phyloP scores from a whole-genome alignment of 2,888 invertebrate genomes.

The Eumerus sabulonum region DNA sequence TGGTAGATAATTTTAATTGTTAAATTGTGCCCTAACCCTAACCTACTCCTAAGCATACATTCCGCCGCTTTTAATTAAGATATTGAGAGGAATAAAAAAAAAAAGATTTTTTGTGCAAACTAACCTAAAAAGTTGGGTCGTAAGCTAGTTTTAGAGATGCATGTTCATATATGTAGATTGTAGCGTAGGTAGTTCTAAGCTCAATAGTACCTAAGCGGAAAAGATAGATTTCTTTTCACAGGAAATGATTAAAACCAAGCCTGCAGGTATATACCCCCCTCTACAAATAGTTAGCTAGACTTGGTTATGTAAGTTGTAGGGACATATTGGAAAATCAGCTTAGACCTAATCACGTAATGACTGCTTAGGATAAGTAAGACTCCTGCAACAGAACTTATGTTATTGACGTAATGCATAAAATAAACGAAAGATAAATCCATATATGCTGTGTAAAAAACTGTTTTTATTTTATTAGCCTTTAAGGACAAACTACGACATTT shows the following conservation, averaged over 20 bases:
- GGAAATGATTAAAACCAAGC: neutral
- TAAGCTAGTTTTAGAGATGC: slow-evolving; percentile 23
- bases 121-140: slow-evolving; percentile 29
- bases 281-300: slow-evolving; percentile 36
- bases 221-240: slow-evolving; percentile 32
- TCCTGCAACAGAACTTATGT: slow-evolving; percentile 1
- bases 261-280: slow-evolving; percentile 27
- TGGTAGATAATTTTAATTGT: too few species aligned
- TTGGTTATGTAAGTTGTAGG: slow-evolving; percentile 37
- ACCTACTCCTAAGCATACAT: slow-evolving; percentile 10
- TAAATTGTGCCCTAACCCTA: neutral
- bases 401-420: slow-evolving; percentile 32
- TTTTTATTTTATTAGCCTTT: slow-evolving; percentile 5
- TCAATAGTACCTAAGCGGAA: too few species aligned
- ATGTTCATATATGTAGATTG: slow-evolving; percentile 42
- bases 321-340: slow-evolving; percentile 3
- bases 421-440: too few species aligned
- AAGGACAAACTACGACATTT: too few species aligned
- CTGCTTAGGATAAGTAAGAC: slow-evolving; percentile 46
- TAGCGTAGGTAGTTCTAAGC: slow-evolving; percentile 3
- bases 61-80: slow-evolving; percentile 23
- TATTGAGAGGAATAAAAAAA: slow-evolving; percentile 6
- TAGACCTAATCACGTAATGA: slow-evolving; percentile 46
- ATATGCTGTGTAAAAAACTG: slow-evolving; percentile 4
- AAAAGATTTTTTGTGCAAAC: slow-evolving; percentile 28